Percentiles rank a stretch among this genome's conserved stretches.
Conservation (phyloP, 2,888 invertebrate species). For the Parelbella ahira region DNA sequence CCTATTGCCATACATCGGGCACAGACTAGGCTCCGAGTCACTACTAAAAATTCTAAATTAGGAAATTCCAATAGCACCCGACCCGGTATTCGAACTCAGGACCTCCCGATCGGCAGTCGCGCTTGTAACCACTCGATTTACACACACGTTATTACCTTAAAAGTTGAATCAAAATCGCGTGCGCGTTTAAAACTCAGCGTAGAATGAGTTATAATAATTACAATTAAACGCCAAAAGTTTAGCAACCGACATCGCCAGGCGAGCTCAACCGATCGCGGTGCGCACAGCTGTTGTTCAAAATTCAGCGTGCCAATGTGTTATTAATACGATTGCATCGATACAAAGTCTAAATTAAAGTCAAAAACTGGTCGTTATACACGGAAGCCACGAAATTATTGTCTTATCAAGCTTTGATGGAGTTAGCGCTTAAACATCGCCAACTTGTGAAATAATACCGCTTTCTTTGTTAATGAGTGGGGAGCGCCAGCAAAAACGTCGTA, state of each 20-base stretch:
- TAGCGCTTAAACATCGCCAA: constrained; percentile 49
- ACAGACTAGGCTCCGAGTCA: too few species aligned
- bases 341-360: constrained; percentile 2
- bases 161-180: too few species aligned
- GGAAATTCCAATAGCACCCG: too few species aligned
- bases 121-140: too few species aligned
- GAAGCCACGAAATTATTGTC: constrained; percentile 17
- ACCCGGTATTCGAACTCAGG: too few species aligned
- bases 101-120: too few species aligned
- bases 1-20: too few species aligned
- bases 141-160: too few species aligned
- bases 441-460: constrained; percentile 47
- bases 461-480: constrained; percentile 16
- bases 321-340: constrained; percentile 20
- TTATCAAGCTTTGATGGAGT: constrained; percentile 30
- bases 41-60: too few species aligned
- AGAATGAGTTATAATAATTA: too few species aligned
- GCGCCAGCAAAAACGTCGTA: neutral
- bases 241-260: constrained; percentile 14
- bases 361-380: constrained; percentile 14
- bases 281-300: constrained; percentile 14
- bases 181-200: too few species aligned
- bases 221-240: constrained; percentile 12
- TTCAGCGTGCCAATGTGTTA: constrained; percentile 20
- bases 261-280: constrained; percentile 11